Conservation (phyloP, 2,888 invertebrate genomes). For the Spialia ferax region DNA sequence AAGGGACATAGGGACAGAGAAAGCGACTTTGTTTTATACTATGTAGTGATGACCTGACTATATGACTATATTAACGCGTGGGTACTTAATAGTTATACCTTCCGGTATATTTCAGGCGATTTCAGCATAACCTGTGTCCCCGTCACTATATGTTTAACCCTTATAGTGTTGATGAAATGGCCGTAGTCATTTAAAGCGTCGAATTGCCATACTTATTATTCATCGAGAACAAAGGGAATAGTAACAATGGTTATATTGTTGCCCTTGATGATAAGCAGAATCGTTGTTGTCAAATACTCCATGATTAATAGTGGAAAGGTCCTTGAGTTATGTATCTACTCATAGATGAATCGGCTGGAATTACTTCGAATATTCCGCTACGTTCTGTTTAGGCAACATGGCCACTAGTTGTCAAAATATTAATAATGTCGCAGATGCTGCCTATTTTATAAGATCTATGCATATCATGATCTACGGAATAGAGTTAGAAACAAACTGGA, state of each 20-base stretch:
- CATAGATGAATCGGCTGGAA: neutral
- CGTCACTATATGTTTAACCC: too few species aligned
- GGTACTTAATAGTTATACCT: too few species aligned
- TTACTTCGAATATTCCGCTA: neutral
- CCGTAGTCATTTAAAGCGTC: neutral
- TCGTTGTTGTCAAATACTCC: slow-evolving; percentile 22
- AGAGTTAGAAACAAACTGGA: neutral
- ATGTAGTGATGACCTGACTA: too few species aligned
- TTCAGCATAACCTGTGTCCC: too few species aligned
- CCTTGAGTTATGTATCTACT: slow-evolving; percentile 12
- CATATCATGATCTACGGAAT: too few species aligned
- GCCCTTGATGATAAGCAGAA: slow-evolving; percentile 11
- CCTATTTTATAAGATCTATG: too few species aligned
- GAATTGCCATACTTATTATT: neutral
- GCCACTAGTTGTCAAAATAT: neutral
- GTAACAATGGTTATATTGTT: slow-evolving; percentile 11
- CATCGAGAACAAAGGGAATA: slow-evolving; percentile 7
- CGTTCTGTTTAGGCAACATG: neutral
- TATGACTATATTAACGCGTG: too few species aligned
- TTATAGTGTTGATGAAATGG: neutral
- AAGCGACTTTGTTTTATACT: too few species aligned
- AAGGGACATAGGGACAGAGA: too few species aligned
- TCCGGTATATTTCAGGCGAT: too few species aligned
- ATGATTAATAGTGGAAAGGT: slow-evolving; percentile 2
- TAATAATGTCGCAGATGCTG: too few species aligned